These are phyloP conservation scores for Oscheius sp. DNA, from an alignment of 2,888 invertebrate species.

Conservation along the genomic window DNA sequence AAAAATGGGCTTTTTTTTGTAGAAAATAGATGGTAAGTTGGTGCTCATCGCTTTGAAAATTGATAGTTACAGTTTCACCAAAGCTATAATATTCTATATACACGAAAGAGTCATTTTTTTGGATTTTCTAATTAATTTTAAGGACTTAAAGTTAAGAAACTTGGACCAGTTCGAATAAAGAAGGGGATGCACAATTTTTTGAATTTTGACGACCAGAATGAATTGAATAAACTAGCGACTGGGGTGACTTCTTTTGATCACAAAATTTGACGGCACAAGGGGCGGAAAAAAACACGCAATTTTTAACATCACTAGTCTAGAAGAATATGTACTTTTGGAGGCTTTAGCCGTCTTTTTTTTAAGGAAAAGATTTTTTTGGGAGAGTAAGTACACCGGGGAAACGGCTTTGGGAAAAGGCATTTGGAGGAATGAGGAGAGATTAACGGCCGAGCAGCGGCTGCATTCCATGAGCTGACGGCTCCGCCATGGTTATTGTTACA, in stretches of 20 bases:
- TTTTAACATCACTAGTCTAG: neutral
- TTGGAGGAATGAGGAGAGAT: neutral
- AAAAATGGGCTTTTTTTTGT: no score
- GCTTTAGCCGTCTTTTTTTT: no score
- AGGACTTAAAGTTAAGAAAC: no score
- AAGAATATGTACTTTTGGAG: no score
- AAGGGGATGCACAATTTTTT: neutral
- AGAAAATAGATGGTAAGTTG: no score
- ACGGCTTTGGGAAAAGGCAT: neutral
- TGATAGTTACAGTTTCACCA: no score
- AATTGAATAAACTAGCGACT: neutral
- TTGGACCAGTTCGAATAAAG: neutral
- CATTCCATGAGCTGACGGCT: neutral
- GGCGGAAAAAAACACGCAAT: neutral
- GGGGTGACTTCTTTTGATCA: no score
- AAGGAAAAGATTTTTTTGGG: neutral
- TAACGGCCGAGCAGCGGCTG: no score
- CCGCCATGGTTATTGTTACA: conserved; percentile 85
- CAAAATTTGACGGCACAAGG: neutral
- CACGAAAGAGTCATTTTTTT: no score
- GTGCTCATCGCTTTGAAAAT: no score
- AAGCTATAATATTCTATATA: no score
- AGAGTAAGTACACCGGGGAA: neutral
- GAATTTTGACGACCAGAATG: neutral
- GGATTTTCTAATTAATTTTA: no score